Evolutionary conservation across 1,140 invertebrate species (phyloP).

Genomic region (Myzus persicae): DNA sequence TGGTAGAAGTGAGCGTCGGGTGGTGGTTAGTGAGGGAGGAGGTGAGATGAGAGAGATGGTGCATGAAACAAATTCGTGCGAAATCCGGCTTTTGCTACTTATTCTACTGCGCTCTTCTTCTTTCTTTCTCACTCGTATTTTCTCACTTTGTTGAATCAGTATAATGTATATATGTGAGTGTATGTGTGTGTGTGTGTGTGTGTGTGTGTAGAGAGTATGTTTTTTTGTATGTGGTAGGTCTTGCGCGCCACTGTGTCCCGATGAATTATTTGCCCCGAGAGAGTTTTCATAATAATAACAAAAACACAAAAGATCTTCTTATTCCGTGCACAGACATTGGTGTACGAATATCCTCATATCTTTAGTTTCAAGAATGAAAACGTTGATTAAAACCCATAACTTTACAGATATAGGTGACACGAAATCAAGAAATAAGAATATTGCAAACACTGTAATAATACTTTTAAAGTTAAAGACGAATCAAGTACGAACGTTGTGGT

Average conservation of each 20-base stretch:
- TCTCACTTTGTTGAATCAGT: slow-evolving; percentile 3
- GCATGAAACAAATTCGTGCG: slow-evolving; percentile 51
- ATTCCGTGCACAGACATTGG: background rate
- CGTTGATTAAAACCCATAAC: slow-evolving; percentile 51
- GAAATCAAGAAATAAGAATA: background rate
- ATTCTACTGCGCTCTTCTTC: background rate
- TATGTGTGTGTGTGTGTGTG: too few relatives aligned
- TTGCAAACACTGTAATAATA: background rate
- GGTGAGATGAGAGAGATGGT: background rate
- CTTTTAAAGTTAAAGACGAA: background rate
- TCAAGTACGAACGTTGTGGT: background rate
- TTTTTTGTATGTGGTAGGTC: background rate
- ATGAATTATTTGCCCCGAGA: slow-evolving; percentile 54
- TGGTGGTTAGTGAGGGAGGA: background rate
- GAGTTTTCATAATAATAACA: slow-evolving; percentile 52
- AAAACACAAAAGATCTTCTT: slow-evolving; percentile 52
- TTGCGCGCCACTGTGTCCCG: background rate
- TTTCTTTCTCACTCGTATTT: background rate
- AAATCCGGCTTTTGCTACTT: slow-evolving; percentile 48
- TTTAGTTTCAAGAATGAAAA: slow-evolving; percentile 19
- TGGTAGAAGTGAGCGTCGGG: background rate
- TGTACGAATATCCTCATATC: background rate
- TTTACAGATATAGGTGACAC: background rate
- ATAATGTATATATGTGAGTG: background rate
- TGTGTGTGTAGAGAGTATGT: background rate